These are phyloP conservation scores for Melangyna quadrimaculata DNA, from an alignment of 2,888 invertebrate genomes.

Conservation along the genomic window DNA sequence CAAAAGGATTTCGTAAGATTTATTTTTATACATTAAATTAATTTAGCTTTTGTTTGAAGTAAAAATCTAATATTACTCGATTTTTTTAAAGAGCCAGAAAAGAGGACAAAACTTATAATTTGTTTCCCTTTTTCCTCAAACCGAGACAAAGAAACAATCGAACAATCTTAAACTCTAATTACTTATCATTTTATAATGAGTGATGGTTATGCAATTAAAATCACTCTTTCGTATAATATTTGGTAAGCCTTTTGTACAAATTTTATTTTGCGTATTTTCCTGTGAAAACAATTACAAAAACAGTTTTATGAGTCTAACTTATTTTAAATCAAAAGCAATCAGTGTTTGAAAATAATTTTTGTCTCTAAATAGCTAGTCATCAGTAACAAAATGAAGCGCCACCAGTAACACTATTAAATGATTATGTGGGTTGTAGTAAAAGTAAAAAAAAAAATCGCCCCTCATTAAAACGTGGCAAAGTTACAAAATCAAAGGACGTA, in stretches of 20 bases:
- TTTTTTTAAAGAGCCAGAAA: no score
- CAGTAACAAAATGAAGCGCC: not conserved
- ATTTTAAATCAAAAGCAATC: slow-evolving; percentile 17
- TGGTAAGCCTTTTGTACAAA: not conserved
- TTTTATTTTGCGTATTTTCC: not conserved
- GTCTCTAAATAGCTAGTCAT: not conserved
- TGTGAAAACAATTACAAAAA: not conserved
- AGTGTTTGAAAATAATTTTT: not conserved
- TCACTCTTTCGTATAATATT: not conserved
- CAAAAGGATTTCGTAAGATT: no score
- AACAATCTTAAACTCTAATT: no score
- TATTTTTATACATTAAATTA: no score
- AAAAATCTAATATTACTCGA: no score
- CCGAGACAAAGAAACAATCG: no score
- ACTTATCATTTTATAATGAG: no score
- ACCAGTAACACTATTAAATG: not conserved
- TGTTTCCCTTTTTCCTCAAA: no score
- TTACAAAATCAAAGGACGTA: slow-evolving; percentile 15
- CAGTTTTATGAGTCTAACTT: not conserved
- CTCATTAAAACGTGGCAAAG: not conserved
- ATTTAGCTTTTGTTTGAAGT: no score
- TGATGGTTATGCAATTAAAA: not conserved
- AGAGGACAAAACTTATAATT: no score
- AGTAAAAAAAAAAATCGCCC: no score
- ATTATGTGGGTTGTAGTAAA: slow-evolving; percentile 5